Evolutionary conservation across 2,888 invertebrate genomes (phyloP), one percentile per base, ranked within the genome.

Genomic region (Lymantria dispar): DNA sequence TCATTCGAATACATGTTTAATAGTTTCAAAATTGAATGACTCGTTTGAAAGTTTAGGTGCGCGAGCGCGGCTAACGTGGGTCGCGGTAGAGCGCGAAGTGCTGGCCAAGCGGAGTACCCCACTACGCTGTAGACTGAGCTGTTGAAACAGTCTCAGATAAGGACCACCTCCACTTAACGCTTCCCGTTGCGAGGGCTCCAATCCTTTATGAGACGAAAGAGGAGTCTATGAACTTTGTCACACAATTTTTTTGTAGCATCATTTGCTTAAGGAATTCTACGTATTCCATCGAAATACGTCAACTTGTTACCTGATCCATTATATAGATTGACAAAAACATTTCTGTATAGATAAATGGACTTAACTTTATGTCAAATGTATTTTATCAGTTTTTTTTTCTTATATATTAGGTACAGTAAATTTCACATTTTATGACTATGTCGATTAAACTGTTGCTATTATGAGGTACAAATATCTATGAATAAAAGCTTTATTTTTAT

Each of bases 71-170:
- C 80, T 72, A 56, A 75, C 84, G 71, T 70, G 72, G 68, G 65
- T 76, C 80, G 78, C 79, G 78, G 79, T 78, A 66, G 74, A 76
- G 73, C 83, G 76, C 80, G 76, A 70, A 80, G 76, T 86, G 83
- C 61, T 75, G 69, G 59, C 67, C 56, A 60, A 53, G 64, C 54
- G 67, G 8, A 57, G 54, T 66, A 76, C 87, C 87, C 86, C 87
- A 85, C 87, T 81, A 80, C 78, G 67, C 60, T 41, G 68, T 62
- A 64, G 54, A 48, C 50, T 54, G 52, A 58, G 72, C 78, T 82
- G 83, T 81, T 70, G 78, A 78, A 84, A 83, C 78, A 64, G 74
- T 72, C 76, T 66, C 71, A 83, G 88, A 88, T 88, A 87, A 87
- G 86, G 85, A 81, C 81, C 78, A 76, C 74, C 76, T 73, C 78